Percentiles rank a stretch among this genome's conserved stretches.
Conservation (phyloP, 2,113 vertebrate genomes). For the Scartelaos histophorus region DNA sequence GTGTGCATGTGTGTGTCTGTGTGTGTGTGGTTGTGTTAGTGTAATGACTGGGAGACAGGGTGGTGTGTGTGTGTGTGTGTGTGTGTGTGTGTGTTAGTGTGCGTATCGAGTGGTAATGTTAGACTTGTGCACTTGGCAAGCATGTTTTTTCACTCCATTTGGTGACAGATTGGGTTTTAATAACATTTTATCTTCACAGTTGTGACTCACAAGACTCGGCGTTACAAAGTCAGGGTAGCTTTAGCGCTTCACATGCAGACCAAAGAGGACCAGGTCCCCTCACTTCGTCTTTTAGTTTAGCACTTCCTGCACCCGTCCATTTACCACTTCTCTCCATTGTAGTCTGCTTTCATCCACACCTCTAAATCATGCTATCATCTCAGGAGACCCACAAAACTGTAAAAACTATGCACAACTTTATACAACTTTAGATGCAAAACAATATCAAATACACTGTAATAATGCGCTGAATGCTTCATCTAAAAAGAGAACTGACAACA, state of each 20-base stretch:
- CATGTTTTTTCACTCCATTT: slow-evolving; percentile 56
- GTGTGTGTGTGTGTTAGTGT: slow-evolving; percentile 36
- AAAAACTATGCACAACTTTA: slow-evolving; percentile 4
- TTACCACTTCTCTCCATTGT: slow-evolving; percentile 23
- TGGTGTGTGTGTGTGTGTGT: slow-evolving; percentile 26
- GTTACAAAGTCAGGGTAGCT: slow-evolving; percentile 66
- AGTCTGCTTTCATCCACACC: slow-evolving; percentile 9
- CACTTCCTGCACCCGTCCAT: slow-evolving; percentile 45
- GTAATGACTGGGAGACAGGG: background rate
- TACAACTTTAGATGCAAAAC: slow-evolving; percentile 1
- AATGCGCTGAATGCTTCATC: background rate
- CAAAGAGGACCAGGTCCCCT: slow-evolving; percentile 51
- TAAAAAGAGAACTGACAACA: background rate
- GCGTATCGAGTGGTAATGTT: slow-evolving; percentile 55
- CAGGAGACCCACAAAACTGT: background rate
- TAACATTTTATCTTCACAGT: slow-evolving; percentile 72
- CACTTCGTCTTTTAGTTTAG: slow-evolving; percentile 59
- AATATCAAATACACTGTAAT: background rate
- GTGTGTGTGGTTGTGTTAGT: slow-evolving; percentile 38
- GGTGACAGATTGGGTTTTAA: slow-evolving; percentile 74
- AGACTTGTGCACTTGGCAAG: slow-evolving; percentile 66
- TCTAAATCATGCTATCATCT: background rate
- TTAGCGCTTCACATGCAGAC: slow-evolving; percentile 65
- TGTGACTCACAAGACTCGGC: slow-evolving; percentile 66
- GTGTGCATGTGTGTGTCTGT: slow-evolving; percentile 28